Conservation (phyloP, 2,797 vertebrate species). For the Astyanax mexicanus region DNA sequence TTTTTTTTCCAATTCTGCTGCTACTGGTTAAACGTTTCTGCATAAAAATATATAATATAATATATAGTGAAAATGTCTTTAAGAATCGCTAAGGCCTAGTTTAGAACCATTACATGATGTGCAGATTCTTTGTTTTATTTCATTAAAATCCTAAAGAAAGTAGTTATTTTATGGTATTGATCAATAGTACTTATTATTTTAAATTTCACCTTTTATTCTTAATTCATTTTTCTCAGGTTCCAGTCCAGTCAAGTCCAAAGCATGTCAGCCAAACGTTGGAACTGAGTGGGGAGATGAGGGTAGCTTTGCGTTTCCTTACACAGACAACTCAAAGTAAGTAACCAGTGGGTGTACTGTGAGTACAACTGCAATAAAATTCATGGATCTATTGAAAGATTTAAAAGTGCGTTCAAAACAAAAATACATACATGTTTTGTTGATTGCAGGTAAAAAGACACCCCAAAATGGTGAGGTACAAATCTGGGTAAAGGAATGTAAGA, state of each 20-base stretch:
- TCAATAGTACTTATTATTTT: no score
- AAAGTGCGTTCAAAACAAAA: not conserved
- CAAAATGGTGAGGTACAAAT: slow-evolving; percentile 89
- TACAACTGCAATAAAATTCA: not conserved
- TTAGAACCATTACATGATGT: no score
- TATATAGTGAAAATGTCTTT: no score
- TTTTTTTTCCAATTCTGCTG: no score
- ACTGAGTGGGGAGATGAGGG: slow-evolving; percentile 89
- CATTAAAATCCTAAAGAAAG: no score
- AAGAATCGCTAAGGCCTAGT: no score
- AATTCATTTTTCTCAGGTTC: slow-evolving; percentile 60
- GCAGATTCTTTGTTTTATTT: no score
- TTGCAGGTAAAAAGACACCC: slow-evolving; percentile 75
- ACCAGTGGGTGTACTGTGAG: no score
- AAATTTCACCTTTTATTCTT: no score
- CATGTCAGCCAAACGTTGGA: slow-evolving; percentile 77
- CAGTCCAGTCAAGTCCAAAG: slow-evolving; percentile 63
- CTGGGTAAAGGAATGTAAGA: slow-evolving; percentile 93
- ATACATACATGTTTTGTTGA: not conserved
- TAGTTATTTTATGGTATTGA: no score
- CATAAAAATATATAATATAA: no score
- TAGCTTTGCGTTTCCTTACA: slow-evolving; percentile 88
- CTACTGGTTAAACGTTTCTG: no score
- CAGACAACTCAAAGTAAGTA: slow-evolving; percentile 79
- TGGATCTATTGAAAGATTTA: not conserved